Conservation (phyloP, 2,797 vertebrate species). For the Neosilurus mollespiculum region DNA sequence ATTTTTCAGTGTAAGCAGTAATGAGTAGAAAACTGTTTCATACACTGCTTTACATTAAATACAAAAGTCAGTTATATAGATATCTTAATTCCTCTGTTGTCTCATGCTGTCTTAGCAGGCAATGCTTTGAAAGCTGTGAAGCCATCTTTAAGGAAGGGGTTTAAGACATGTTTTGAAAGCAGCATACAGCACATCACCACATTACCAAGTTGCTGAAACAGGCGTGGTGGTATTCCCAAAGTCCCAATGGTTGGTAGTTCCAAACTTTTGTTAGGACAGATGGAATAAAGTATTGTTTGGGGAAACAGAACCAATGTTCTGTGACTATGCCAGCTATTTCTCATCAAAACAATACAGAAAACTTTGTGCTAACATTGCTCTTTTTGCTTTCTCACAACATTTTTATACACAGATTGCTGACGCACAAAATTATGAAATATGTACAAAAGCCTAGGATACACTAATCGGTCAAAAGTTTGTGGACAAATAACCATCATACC, state of each 20-base stretch:
- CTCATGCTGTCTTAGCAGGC: not conserved
- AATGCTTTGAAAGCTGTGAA: not conserved
- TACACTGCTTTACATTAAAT: not conserved
- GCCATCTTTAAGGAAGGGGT: not conserved
- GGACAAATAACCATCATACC: not conserved
- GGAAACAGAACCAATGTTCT: conserved; percentile 10
- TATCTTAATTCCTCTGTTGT: not conserved
- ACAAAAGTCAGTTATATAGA: not conserved
- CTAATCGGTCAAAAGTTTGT: not conserved
- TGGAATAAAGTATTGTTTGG: not conserved
- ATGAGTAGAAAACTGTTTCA: too few species aligned
- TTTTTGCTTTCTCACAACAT: not conserved
- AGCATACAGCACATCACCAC: not conserved
- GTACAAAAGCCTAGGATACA: not conserved
- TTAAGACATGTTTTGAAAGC: not conserved
- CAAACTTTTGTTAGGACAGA: not conserved
- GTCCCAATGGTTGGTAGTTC: not conserved
- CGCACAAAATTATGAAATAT: not conserved
- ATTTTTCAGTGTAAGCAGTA: not conserved
- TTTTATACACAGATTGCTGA: not conserved
- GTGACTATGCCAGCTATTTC: not conserved
- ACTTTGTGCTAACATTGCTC: not conserved
- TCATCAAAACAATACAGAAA: conserved; percentile 17
- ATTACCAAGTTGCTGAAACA: conserved; percentile 19
- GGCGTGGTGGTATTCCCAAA: conserved; percentile 25